Evolutionary conservation across 2,113 vertebrate genomes (phyloP), one percentile per base, ranked within the genome.

Genomic region (Ia io): DNA sequence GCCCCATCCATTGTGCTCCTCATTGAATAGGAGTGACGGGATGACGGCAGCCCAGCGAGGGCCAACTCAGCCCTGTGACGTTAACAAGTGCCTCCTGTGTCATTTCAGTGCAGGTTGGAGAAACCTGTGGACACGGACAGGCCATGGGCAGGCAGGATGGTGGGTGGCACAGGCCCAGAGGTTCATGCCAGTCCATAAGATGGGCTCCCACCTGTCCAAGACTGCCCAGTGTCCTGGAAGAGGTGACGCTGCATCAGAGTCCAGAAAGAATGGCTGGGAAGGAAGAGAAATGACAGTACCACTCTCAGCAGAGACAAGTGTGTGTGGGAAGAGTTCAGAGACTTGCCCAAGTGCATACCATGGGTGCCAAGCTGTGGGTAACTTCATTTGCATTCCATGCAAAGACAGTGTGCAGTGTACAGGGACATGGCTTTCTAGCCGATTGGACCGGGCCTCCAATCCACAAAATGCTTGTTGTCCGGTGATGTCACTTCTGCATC

Each of bases 31-130:
- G 3, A 4, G 2, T 35, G 40, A 40, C 3, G 11, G 5, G 6
- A 47, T 35, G 40, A 40, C 3, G 11, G 5, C 9, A 47, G 14
- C 22, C 17, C n/a, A n/a, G 11, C 14, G n/a, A 44, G 28, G 25
- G 16, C 67, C 53, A 4, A 0, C 4, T 42, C 2, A 0, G 7
- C 30, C 53, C 47, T 4, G 42, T 40, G 37, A 76, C 0, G 0
- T 23, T 32, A 1, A 9, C 47, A 5, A 1, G 5, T 14, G n/a
- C 28, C 49, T 25, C 32, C 76, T 35, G n/a, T 35, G 40, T 47
- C 17, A 44, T 82, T 32, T 63, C 28, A 2, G 6, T 18, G 61
- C 53, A 9, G 23, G 13, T 0, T 37, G 35, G 22, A 16, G 40
- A 35, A 47, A 30, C 5, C 30, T 28, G 0, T 17, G 35, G 14